Conservation (phyloP, 2,113 vertebrate genomes). For the Coptodon bakossiorum region DNA sequence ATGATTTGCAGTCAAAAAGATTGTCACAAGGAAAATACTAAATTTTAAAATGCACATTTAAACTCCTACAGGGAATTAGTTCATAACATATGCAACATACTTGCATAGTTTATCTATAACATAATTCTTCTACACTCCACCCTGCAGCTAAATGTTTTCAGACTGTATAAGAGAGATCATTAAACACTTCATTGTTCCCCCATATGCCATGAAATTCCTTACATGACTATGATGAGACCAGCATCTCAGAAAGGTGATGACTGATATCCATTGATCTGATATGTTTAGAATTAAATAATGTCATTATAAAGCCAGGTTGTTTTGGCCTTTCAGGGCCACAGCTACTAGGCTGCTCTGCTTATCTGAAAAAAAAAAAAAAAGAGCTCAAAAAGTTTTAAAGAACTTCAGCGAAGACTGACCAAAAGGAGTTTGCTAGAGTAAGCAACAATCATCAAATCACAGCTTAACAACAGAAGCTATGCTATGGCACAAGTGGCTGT, state of each 20-base stretch:
- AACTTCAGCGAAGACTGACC: not conserved
- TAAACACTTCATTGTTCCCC: not conserved
- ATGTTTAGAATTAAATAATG: not conserved
- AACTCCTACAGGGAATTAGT: not conserved
- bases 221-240: not conserved
- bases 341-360: too few relatives aligned
- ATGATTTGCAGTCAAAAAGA: not conserved
- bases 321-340: not conserved
- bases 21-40: too few relatives aligned
- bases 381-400: not conserved
- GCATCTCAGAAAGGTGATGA: not conserved
- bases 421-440: not conserved
- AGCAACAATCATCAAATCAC: not conserved
- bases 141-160: not conserved
- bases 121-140: not conserved
- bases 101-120: not conserved
- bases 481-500: not conserved
- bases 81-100: not conserved
- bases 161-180: not conserved
- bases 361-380: not conserved
- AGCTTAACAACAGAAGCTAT: not conserved
- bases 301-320: not conserved
- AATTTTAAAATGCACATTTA: not conserved
- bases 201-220: not conserved
- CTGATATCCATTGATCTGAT: not conserved